These are phyloP conservation scores for Clinocottus analis DNA, from an alignment of 2,113 vertebrate species.

Conservation along the genomic window DNA sequence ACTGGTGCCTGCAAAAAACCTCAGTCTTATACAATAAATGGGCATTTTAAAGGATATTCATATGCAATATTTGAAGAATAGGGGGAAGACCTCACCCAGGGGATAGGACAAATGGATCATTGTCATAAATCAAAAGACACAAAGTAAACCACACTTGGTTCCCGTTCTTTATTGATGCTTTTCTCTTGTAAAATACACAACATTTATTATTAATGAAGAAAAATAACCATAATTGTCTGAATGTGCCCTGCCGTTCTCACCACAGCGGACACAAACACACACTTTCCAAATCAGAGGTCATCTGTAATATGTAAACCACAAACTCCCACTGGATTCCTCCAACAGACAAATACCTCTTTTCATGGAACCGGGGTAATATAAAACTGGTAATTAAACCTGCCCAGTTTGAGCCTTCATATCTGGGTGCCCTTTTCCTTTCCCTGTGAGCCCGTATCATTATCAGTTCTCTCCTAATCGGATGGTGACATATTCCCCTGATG, in stretches of 20 bases:
- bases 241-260: background rate
- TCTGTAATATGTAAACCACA: constrained; percentile 42
- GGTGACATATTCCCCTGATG: constrained; percentile 12
- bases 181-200: background rate
- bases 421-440: constrained; percentile 41
- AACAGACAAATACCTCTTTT: constrained; percentile 53
- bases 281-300: constrained; percentile 35
- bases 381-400: constrained; percentile 26
- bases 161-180: background rate
- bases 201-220: background rate
- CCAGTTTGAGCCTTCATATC: constrained; percentile 27
- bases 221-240: background rate
- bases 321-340: constrained; percentile 47
- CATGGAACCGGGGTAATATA: constrained; percentile 28
- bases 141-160: background rate
- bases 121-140: background rate
- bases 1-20: background rate
- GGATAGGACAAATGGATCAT: background rate
- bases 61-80: background rate
- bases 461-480: background rate
- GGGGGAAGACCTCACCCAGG: background rate
- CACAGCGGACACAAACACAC: background rate
- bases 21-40: no score
- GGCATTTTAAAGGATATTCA: no score
- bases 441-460: constrained; percentile 16